Base-by-base conservation (phyloP, 2,797 vertebrate genomes). In the Pogoniulus pusillus region DNA sequence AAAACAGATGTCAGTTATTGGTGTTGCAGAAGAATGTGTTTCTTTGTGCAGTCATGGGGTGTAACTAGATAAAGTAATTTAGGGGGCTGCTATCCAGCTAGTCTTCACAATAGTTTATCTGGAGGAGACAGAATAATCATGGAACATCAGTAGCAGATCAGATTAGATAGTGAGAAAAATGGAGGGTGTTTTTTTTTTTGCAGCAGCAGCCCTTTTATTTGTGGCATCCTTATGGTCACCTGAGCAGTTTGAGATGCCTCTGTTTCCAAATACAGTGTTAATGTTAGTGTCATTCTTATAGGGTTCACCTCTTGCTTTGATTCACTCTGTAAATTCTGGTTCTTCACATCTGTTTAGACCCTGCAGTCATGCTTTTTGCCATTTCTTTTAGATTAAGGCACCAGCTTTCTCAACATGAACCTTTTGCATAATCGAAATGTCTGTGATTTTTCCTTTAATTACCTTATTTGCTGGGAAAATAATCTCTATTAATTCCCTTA, bases 31-130 rank as follows among this genome's bases (percentile, higher is more conserved):
- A 71, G 6, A 22, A 14, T 71, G 60, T 49, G 27, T 11, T 32
- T 85, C 54, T 8, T 22, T 49, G 43, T 45, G 30, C 30, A 71
- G 22, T 71, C 27, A 32, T 7, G 62, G 73, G 32, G 8, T 37
- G 9, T 9, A 16, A 12, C 51, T 49, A 70, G n/a, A 12, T 29
- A 43, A 34, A 53, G 58, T 14, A 20, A 13, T 66, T 49, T 4
- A 6, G 11, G 24, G 24, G 3, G 5, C 18, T 73, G 12, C 17
- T 63, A 0, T 3, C 43, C 35, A 41, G 20, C 3, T 30, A 22
- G 13, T 69, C 24, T 65, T 69, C 20, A 9, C 5, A 4, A 9
- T 26, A 30, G 14, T 57, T 91, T 43, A 9, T 65, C 41, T 75
- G 4, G 4, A 49, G 43, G 60, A 76, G 29, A 41, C 30, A 59